Evolutionary conservation across 2,113 vertebrate species (phyloP), one percentile per base, ranked within the genome.

Genomic region (Lampris megalopsis): DNA sequence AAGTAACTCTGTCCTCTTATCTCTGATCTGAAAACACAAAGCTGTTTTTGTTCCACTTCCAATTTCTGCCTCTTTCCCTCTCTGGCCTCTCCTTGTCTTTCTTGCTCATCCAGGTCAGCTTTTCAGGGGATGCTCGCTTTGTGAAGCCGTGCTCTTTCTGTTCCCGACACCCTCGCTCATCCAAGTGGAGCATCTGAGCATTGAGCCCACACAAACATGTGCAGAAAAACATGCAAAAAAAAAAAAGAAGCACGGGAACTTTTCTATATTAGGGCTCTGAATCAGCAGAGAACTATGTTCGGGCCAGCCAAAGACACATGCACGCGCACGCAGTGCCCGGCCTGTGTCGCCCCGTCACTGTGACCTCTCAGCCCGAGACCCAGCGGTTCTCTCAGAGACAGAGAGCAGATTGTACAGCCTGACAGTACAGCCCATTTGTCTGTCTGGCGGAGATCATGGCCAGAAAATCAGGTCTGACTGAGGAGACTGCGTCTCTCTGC

Each of bases 301-400:
- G 1, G 69, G 80, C 75, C 72, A 74, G 53, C 36, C 36, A 60
- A 68, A 71, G 75, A 63, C 75, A 74, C 72, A 74, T 72, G 63
- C 78, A 49, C 77, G 59, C 63, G 61, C 37, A 53, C 40, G n/a
- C 75, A 6, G 45, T 54, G n/a, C 52, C 13, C 9, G 52, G 52
- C 43, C 6, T 50, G 37, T 9, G 50, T 49, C 11, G 35, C 54
- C 59, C 11, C 7, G 3, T 54, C 60, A 61, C 60, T 54, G 58
- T 70, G 70, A 82, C 75, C 77, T 72, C 74, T 80, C 47, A 53
- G 68, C 62, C 73, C 84, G 60, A 71, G 7, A 65, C 78, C 41
- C 73, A 41, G 63, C 1, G 38, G 85, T 89, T 84, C 83, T 87
- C 89, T 9, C 60, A 82, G 85, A 87, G 77, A 89, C 79, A 10